Evolutionary conservation across 2,113 vertebrate genomes (phyloP), one percentile per base, ranked within the genome.

Genomic region (Lophotis ruficrista): DNA sequence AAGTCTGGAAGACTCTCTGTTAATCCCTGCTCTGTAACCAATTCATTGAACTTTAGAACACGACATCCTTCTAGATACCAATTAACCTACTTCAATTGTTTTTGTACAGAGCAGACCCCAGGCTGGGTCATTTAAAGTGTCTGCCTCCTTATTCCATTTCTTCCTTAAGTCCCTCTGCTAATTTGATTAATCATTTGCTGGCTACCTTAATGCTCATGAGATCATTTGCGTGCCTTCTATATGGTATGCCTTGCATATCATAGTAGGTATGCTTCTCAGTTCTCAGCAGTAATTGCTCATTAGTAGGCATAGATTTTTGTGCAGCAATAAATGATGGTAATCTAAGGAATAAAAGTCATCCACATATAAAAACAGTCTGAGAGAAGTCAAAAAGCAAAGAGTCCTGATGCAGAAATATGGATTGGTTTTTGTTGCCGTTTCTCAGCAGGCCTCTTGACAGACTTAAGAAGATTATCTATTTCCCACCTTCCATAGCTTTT

Each of bases 251-350:
- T 41, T 41, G 41, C 41, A 41, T 41, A 41, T 41, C 41, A 41
- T 95, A 95, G 57, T 90, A 95, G 78, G 35, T 85, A 76, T 60
- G 35, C 91, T 97, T 93, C 77, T 87, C 87, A 85, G 61, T 71
- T 85, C 75, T 87, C 83, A 89, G 43, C 64, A 78, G 72, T 91
- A 87, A 87, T 87, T 89, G 56, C 51, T 97, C 65, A 90, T 94
- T 96, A 96, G 47, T 57, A 87, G 69, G 51, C 73, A 90, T 71
- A 91, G 85, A 90, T 85, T 95, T 93, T 78, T 91, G 65, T 71
- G 70, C 58, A 94, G 57, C 41, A 80, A 76, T 38, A 90, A 82
- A 47, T 56, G 4, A 64, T 48, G 80, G 35, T 86, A 90, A 83
- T 70, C 33, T 72, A 88, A 61, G 3, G 25, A 94, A 90, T 12